Conservation (phyloP, 2,797 vertebrate species). For the Enteromius unitaeniatus region DNA sequence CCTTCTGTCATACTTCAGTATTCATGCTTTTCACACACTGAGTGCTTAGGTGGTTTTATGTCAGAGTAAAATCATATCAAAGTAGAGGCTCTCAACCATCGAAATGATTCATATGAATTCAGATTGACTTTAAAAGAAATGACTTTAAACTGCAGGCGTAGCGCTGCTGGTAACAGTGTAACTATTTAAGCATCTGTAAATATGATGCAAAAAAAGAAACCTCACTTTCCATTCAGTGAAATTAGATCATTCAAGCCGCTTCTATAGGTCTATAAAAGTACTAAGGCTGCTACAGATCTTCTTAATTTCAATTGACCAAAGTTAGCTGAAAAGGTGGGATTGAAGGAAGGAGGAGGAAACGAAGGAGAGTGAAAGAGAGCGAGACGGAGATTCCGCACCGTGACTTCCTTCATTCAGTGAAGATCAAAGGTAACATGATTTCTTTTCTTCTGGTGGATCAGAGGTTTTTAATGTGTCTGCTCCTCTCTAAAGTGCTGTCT, state of each 20-base stretch:
- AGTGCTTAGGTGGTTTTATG: conserved; percentile 26
- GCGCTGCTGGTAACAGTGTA: background rate
- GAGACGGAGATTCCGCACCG: conserved; percentile 38
- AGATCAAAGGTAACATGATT: conserved; percentile 55
- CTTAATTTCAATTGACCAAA: conserved; percentile 31
- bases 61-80: conserved; percentile 11
- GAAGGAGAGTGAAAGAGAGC: background rate
- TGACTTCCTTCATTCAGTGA: conserved; percentile 39
- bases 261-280: background rate
- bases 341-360: background rate
- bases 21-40: background rate
- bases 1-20: conserved; percentile 10
- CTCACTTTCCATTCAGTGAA: background rate
- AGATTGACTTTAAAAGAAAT: background rate
- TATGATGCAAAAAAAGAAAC: conserved; percentile 9
- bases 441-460: conserved; percentile 51
- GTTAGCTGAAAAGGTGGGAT: conserved; percentile 18
- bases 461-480: conserved; percentile 37
- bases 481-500: conserved; percentile 17
- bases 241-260: background rate
- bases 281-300: background rate
- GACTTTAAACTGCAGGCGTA: conserved; percentile 1
- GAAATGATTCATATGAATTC: conserved; percentile 3
- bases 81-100: background rate
- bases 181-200: background rate